Percentiles rank a stretch among this genome's conserved stretches.
Evolutionary conservation across 2,888 invertebrate genomes (phyloP).

Genomic region (Drosophila ustulata): DNA sequence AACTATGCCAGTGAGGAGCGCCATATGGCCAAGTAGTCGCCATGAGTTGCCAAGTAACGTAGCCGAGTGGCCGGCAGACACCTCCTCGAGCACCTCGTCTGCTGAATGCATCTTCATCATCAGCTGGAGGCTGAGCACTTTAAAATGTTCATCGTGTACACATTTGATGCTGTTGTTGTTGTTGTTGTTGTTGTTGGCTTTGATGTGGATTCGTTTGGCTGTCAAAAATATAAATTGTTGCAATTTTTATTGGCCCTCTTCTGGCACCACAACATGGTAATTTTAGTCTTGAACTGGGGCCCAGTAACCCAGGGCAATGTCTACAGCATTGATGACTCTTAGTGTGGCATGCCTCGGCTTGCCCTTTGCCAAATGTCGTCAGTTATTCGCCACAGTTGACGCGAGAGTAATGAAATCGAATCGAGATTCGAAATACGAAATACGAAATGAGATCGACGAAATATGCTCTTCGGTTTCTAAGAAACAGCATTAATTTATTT

Average conservation of each 20-base stretch:
- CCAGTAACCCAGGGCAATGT: conserved; percentile 12
- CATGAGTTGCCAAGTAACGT: conserved; percentile 8
- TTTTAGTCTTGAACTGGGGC: conserved; percentile 18
- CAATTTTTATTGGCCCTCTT: conserved; percentile 65
- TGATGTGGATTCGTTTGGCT: conserved; percentile 56
- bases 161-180: conserved; percentile 49
- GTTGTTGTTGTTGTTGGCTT: conserved; percentile 22
- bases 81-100: conserved; percentile 5
- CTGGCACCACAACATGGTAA: conserved; percentile 45
- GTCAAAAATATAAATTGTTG: conserved; percentile 78
- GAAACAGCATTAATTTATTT: conserved; percentile 4
- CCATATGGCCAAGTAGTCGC: conserved; percentile 37
- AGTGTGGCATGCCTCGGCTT: conserved; percentile 6
- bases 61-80: conserved; percentile 31
- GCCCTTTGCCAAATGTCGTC: conserved; percentile 37
- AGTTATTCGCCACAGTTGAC: conserved; percentile 1
- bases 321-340: background rate
- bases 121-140: conserved; percentile 17
- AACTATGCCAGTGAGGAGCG: conserved; percentile 70
- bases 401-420: background rate
- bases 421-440: background rate
- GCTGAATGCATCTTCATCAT: conserved; percentile 6
- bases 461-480: background rate
- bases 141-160: conserved; percentile 40
- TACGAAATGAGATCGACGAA: background rate